These are phyloP conservation scores for Ecliptopera silaceata DNA, from an alignment of 2,888 invertebrate genomes.

Conservation along the genomic window DNA sequence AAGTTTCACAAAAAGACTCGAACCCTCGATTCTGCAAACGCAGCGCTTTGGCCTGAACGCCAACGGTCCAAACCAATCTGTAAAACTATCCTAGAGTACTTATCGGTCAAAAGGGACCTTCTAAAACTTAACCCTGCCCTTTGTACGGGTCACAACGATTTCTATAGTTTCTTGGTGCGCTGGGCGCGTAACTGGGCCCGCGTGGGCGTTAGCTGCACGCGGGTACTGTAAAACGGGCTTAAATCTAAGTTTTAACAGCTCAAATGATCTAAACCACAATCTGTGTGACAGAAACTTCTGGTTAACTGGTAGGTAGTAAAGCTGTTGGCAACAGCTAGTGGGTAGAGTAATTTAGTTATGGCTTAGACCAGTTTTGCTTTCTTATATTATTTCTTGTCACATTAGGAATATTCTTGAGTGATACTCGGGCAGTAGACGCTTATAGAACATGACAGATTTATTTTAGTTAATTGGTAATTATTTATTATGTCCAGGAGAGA, in stretches of 20 bases:
- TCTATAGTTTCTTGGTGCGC: constrained; percentile 72
- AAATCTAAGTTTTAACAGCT: constrained; percentile 48
- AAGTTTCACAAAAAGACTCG: constrained; percentile 5
- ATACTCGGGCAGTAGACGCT: constrained; percentile 15
- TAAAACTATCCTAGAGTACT: neutral
- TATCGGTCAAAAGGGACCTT: neutral
- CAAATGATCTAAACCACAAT: constrained; percentile 12
- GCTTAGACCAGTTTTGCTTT: constrained; percentile 9
- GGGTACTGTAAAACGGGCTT: constrained; percentile 74
- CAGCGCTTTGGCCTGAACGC: constrained; percentile 17
- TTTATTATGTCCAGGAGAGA: neutral
- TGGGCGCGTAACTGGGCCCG: constrained; percentile 63
- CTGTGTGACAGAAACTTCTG: constrained; percentile 1
- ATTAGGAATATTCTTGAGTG: constrained; percentile 1
- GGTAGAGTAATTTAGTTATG: neutral
- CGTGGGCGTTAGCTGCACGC: constrained; percentile 73
- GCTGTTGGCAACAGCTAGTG: neutral
- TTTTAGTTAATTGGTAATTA: neutral
- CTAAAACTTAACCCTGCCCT: constrained; percentile 24
- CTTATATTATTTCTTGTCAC: constrained; percentile 32
- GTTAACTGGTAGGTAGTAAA: neutral
- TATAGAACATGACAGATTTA: constrained; percentile 1
- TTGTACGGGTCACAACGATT: constrained; percentile 46
- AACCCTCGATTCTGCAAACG: constrained; percentile 11
- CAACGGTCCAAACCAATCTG: constrained; percentile 14